Percentiles rank a stretch among this genome's conserved stretches.
Evolutionary conservation across 2,797 vertebrate genomes (phyloP).

Genomic region (Hippopotamyrus pictus): DNA sequence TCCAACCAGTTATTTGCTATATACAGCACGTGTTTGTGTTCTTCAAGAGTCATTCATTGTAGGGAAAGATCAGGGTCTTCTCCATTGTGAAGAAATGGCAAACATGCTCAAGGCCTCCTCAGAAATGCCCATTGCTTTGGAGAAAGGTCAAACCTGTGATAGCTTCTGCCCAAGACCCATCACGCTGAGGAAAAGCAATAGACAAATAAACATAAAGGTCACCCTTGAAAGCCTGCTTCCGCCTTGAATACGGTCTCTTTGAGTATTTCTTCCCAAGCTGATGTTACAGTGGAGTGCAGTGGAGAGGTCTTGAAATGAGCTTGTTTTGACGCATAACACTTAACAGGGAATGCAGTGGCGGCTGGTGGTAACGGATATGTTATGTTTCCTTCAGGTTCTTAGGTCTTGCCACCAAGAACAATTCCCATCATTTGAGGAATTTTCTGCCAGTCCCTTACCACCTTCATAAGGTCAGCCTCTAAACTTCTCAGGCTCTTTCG

Average conservation of each 20-base stretch:
- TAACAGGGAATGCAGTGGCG: background rate
- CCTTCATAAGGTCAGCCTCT: background rate
- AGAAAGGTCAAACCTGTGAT: background rate
- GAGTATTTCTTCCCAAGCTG: background rate
- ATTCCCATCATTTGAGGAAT: background rate
- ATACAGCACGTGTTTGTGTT: background rate
- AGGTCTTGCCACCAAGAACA: background rate
- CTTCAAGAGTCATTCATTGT: background rate
- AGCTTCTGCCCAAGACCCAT: background rate
- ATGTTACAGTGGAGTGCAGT: background rate
- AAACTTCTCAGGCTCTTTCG: background rate
- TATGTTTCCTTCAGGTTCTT: background rate
- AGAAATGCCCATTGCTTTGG: background rate
- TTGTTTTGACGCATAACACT: background rate
- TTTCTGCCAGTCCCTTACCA: background rate
- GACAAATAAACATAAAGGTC: background rate
- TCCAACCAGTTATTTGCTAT: background rate
- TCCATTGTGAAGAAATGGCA: background rate
- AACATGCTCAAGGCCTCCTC: background rate
- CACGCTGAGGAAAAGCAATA: background rate
- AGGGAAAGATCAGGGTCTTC: background rate
- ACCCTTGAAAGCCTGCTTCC: background rate
- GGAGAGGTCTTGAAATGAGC: background rate
- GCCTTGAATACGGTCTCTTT: background rate
- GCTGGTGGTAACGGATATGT: background rate